These are phyloP conservation scores for Drosophila takahashii DNA, from an alignment of 1,140 invertebrate genomes.

Conservation along the genomic window DNA sequence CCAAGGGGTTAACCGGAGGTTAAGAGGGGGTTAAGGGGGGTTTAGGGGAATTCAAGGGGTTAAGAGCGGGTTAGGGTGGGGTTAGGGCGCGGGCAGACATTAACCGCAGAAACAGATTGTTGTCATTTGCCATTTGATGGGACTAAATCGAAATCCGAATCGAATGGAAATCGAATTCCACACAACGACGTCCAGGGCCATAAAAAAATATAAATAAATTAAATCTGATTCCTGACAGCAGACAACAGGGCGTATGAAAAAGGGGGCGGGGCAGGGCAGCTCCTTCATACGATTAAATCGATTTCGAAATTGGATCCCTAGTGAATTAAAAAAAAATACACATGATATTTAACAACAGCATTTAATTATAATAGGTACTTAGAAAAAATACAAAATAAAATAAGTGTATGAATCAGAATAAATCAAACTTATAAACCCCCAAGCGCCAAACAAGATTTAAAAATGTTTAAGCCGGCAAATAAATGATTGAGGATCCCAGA, in stretches of 20 bases:
- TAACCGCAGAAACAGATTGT: constrained; percentile 69
- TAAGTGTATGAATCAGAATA: too few species aligned
- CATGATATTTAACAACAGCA: too few species aligned
- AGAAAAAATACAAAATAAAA: not conserved
- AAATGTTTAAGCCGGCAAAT: constrained; percentile 3
- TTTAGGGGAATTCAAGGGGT: not conserved
- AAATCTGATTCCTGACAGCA: constrained; percentile 38
- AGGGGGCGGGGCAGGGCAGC: not conserved
- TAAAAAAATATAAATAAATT: constrained; percentile 63
- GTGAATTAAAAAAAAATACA: not conserved
- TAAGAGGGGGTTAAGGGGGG: constrained; percentile 1
- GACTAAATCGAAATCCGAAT: constrained; percentile 52
- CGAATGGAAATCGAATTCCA: constrained; percentile 45
- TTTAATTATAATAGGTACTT: too few species aligned
- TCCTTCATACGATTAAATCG: constrained; percentile 19
- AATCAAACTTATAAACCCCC: not conserved
- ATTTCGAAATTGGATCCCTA: constrained; percentile 4
- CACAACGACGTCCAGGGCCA: constrained; percentile 23
- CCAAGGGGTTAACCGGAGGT: constrained; percentile 15
- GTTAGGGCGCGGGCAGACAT: constrained; percentile 4
- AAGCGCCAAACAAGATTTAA: not conserved
- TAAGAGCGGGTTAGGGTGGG: not conserved
- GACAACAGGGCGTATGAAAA: constrained; percentile 21
- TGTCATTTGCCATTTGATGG: constrained; percentile 73
- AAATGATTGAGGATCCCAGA: constrained; percentile 1